A percentile compares a stretch with the other conserved stretches of the same genome.
Evolutionary conservation across 2,888 invertebrate genomes (phyloP).

Genomic region (Exocentrus adspersus): DNA sequence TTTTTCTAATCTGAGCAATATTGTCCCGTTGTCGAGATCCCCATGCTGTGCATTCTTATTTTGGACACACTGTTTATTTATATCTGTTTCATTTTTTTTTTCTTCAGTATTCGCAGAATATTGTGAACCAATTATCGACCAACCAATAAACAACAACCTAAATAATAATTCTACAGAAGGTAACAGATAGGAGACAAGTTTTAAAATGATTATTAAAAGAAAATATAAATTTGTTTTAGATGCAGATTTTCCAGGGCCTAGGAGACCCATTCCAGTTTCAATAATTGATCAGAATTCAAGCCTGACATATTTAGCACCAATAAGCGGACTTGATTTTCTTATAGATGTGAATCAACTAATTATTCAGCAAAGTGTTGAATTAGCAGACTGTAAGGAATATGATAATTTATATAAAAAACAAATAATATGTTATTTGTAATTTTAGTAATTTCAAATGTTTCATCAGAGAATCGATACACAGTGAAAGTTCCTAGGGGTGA

Average conservation of each 20-base stretch:
- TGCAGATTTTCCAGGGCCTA: conserved; percentile 46
- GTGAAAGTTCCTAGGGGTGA: conserved; percentile 78
- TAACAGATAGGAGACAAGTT: not conserved
- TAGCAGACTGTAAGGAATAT: conserved; percentile 75
- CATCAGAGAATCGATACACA: conserved; percentile 78
- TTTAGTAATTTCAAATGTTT: conserved; percentile 63
- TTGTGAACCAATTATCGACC: conserved; percentile 6
- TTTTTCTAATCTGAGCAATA: too few relatives aligned
- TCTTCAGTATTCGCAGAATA: conserved; percentile 13
- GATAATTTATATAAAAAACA: not conserved
- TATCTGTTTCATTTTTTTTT: too few relatives aligned
- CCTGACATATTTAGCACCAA: conserved; percentile 70
- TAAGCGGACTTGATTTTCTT: conserved; percentile 77
- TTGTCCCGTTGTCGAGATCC: too few relatives aligned
- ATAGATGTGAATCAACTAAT: conserved; percentile 74
- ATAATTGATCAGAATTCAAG: conserved; percentile 68
- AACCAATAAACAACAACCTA: not conserved
- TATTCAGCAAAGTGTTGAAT: conserved; percentile 83
- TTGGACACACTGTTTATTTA: too few relatives aligned
- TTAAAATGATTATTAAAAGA: not conserved
- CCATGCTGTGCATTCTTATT: too few relatives aligned
- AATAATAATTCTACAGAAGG: not conserved
- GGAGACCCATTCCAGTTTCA: conserved; percentile 70
- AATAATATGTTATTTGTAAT: not conserved
- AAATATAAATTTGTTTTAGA: not conserved